Evolutionary conservation across 2,113 vertebrate genomes (phyloP).

Genomic region (Apteryx mantelli): DNA sequence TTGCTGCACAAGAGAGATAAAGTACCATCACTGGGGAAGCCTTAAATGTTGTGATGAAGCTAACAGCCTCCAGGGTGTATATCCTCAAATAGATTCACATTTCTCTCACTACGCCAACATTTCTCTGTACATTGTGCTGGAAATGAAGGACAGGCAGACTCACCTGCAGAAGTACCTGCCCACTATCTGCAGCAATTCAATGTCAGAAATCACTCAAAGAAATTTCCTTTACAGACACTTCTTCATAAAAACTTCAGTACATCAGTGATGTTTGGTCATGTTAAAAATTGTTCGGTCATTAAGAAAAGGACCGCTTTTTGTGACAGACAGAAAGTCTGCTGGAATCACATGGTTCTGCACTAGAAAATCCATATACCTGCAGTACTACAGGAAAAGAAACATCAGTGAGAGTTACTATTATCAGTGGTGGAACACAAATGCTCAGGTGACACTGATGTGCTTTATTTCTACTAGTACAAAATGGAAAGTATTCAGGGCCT

Average conservation of each 20-base stretch:
- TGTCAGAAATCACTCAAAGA: neutral
- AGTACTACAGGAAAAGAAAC: neutral
- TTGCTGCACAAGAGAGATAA: constrained; percentile 40
- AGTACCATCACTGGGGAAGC: neutral
- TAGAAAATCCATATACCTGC: neutral
- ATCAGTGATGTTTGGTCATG: neutral
- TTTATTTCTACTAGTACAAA: neutral
- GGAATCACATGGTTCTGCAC: neutral
- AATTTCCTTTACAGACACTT: neutral
- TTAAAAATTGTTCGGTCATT: neutral
- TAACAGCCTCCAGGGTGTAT: neutral
- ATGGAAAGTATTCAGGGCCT: neutral
- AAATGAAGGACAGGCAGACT: constrained; percentile 10
- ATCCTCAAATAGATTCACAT: neutral
- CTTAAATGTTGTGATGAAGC: neutral
- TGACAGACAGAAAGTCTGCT: neutral
- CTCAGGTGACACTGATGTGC: neutral
- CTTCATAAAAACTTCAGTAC: neutral
- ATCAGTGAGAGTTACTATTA: neutral
- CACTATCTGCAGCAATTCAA: neutral
- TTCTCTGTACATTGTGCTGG: neutral
- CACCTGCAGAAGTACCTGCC: neutral
- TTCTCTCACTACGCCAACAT: neutral
- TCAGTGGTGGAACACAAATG: neutral
- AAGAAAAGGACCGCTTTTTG: neutral